phyloP scores from a whole-genome alignment of 2,888 invertebrate genomes.

The Euplexia lucipara region DNA sequence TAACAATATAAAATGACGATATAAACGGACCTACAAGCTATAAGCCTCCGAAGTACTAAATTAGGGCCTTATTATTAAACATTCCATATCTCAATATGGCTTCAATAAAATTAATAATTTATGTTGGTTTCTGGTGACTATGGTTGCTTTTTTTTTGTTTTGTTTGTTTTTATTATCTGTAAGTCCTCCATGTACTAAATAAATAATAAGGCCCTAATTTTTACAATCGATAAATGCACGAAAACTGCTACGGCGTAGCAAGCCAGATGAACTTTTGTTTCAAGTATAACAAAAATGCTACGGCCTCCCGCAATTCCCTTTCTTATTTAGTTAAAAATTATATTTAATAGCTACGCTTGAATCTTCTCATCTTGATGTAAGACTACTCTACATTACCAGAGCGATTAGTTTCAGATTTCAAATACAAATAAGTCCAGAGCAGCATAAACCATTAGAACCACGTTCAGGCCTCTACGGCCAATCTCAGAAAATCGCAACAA shows the following conservation, averaged over 20 bases:
- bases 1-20: constrained; percentile 11
- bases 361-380: background rate
- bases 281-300: constrained; percentile 13
- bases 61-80: constrained; percentile 2
- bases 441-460: constrained; percentile 17
- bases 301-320: constrained; percentile 12
- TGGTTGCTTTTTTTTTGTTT: too few species aligned
- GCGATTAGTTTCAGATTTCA: constrained; percentile 1
- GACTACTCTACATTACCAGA: background rate
- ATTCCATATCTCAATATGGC: too few species aligned
- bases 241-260: constrained; percentile 17
- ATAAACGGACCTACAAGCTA: background rate
- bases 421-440: constrained; percentile 9
- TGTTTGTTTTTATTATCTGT: too few species aligned
- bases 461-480: background rate
- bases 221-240: background rate
- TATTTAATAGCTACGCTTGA: background rate
- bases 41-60: background rate
- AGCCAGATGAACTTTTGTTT: background rate
- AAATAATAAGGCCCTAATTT: too few species aligned
- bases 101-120: too few species aligned
- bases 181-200: too few species aligned
- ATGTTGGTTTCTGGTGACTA: too few species aligned
- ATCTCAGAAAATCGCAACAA: constrained; percentile 19
- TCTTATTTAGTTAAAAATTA: constrained; percentile 1